phyloP scores from a whole-genome alignment of 2,113 vertebrate species.

The Callaeas wilsoni region DNA sequence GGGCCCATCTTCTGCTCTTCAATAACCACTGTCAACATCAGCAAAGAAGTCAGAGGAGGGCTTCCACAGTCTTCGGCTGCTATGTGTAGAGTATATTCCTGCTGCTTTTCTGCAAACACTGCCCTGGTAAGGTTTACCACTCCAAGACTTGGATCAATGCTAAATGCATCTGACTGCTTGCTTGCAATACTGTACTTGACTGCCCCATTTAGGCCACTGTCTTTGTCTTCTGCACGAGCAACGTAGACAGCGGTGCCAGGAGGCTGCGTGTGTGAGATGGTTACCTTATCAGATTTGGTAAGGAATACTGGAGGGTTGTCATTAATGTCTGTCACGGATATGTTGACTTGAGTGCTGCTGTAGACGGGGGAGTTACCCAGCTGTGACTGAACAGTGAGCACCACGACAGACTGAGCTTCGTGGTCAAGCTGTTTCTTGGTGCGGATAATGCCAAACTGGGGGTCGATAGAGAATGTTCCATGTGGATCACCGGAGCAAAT shows the following conservation, averaged over 20 bases:
- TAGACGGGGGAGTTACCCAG: conserved; percentile 65
- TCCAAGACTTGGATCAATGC: conserved; percentile 74
- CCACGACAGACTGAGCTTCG: conserved; percentile 72
- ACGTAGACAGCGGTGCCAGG: conserved; percentile 83
- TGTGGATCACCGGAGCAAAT: conserved; percentile 86
- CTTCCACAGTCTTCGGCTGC: conserved; percentile 80
- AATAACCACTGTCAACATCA: conserved; percentile 71
- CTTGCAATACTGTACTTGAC: conserved; percentile 76
- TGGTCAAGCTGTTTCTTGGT: conserved; percentile 79
- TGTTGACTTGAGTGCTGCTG: conserved; percentile 83
- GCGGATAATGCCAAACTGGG: conserved; percentile 79
- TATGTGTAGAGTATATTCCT: conserved; percentile 68
- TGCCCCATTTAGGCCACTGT: conserved; percentile 80
- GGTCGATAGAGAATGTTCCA: conserved; percentile 78
- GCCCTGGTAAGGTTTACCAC: conserved; percentile 74
- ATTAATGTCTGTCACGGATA: conserved; percentile 83
- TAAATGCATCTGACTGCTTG: conserved; percentile 63
- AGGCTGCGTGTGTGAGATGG: conserved; percentile 65
- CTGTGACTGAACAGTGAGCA: conserved; percentile 83
- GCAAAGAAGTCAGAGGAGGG: conserved; percentile 71
- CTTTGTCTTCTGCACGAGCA: conserved; percentile 85
- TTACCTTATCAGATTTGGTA: conserved; percentile 63
- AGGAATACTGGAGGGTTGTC: conserved; percentile 84
- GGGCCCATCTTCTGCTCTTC: conserved; percentile 62
- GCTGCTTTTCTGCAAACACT: conserved; percentile 32